Base-by-base conservation (phyloP, 2,888 invertebrate genomes). In the Luperina nickerlii region DNA sequence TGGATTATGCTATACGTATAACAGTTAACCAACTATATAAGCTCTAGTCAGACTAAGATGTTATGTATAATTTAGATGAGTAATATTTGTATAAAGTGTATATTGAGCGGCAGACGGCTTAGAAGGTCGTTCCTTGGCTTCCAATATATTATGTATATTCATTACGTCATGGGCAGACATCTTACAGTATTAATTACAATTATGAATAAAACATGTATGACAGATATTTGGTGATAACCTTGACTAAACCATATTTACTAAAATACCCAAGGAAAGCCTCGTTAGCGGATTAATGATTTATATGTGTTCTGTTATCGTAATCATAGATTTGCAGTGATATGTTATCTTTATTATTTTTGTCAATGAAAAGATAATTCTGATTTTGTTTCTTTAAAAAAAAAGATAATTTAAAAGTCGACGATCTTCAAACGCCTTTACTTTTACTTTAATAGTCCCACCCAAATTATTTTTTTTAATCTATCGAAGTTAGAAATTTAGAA, bases 101-200 rank as follows among this genome's bases (percentile, higher is more conserved):
- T 75, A 79, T 74, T 54, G 60, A 67, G 24, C 70, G 57, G 45
- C 54, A 78, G 86, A 71, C 68, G 65, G 24, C 27, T 0, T 3
- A 1, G 86, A 86, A 84, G 84, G 84, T 62, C 83, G 83, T 76
- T 85, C 48, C n/a, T 73, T 83, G 66, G 38, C 73, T 76, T 63
- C 51, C 42, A 69, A 66, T 78, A 68, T 70, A 24, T 51, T 72
- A 54, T 54, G 32, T 74, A 15, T 79, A 74, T 71, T 74, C 68
- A 62, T 42, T 32, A 57, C 62, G 27, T 85, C 54, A 72, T 57
- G 4, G 24, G 13, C 51, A 68, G 85, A 62, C 32, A 62, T 62
- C 9, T 15, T 68, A 72, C 65, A 70, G 9, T 62, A 68, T 54
- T 45, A 18, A 57, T 71, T 38, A 54, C 51, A 65, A 60, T 9